phyloP scores from a whole-genome alignment of 2,113 vertebrate genomes.

The Dicerorhinus sumatrensis region DNA sequence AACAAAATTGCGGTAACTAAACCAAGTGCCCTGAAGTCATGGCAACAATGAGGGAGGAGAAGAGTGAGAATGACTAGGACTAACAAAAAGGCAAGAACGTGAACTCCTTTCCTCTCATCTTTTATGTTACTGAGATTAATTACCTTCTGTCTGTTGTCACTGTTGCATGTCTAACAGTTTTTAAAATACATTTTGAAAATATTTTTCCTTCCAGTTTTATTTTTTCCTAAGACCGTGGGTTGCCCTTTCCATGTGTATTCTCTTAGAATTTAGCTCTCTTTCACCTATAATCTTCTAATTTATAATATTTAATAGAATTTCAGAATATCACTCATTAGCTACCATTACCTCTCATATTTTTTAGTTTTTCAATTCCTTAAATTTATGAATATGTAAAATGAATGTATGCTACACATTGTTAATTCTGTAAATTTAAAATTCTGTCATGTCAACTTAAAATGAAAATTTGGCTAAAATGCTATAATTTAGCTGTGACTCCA shows the following conservation, averaged over 20 bases:
- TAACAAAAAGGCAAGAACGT: not conserved
- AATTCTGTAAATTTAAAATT: slow-evolving; percentile 52
- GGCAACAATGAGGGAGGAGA: not conserved
- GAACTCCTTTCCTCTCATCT: not conserved
- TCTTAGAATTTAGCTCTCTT: slow-evolving; percentile 31
- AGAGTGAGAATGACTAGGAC: not conserved
- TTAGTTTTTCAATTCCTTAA: slow-evolving; percentile 47
- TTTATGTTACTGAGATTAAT: not conserved
- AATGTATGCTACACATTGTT: slow-evolving; percentile 44
- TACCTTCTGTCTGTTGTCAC: not conserved
- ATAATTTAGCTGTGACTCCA: not conserved
- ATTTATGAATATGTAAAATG: slow-evolving; percentile 40
- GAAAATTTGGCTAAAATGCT: slow-evolving; percentile 55
- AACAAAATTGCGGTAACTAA: not conserved
- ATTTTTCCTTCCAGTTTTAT: not conserved
- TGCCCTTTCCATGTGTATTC: slow-evolving; percentile 24
- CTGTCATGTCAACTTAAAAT: slow-evolving; percentile 25
- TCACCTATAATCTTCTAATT: not conserved
- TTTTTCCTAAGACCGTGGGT: not conserved
- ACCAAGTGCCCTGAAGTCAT: not conserved
- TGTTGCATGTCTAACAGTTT: not conserved
- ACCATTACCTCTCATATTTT: slow-evolving; percentile 48
- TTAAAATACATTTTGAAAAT: slow-evolving; percentile 13
- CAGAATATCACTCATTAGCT: not conserved
- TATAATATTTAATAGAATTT: slow-evolving; percentile 49